Evolutionary conservation across 37 sponge, comb jelly and placozoan genomes (phyloP).

Genomic region (Aplysina aerophoba): DNA sequence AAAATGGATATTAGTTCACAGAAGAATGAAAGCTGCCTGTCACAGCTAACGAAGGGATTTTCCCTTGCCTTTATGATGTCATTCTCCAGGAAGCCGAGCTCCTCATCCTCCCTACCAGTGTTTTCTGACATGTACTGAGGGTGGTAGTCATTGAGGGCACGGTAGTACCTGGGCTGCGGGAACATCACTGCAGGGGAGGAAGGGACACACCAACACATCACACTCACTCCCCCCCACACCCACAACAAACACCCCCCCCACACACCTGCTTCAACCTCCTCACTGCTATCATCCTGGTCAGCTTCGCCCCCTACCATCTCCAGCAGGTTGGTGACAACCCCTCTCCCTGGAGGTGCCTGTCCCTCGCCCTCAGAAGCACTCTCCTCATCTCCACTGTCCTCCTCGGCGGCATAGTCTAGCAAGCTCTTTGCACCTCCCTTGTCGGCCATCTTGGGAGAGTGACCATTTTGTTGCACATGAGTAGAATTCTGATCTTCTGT

Average conservation of each 20-base stretch:
- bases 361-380: conserved; percentile 4
- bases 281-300: not conserved
- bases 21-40: no score
- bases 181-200: conserved; percentile 5
- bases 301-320: not conserved
- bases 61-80: conserved; percentile 17
- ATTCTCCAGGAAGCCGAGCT: conserved; percentile 5
- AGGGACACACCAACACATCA: not conserved
- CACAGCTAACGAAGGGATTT: not conserved
- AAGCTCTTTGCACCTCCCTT: not conserved
- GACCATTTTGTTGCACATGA: not conserved
- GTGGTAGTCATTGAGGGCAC: conserved; percentile 16
- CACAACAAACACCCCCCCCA: not conserved
- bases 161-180: conserved; percentile 13
- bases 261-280: not conserved
- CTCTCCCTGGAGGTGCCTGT: not conserved
- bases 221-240: no score
- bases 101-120: conserved; percentile 23
- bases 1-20: not conserved
- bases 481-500: not conserved
- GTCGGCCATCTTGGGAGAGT: not conserved
- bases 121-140: conserved; percentile 29
- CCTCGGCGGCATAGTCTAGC: not conserved
- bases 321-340: not conserved
- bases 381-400: not conserved